phyloP scores from a whole-genome alignment of 1,140 invertebrate genomes.

The Cheumatopsyche charites region DNA sequence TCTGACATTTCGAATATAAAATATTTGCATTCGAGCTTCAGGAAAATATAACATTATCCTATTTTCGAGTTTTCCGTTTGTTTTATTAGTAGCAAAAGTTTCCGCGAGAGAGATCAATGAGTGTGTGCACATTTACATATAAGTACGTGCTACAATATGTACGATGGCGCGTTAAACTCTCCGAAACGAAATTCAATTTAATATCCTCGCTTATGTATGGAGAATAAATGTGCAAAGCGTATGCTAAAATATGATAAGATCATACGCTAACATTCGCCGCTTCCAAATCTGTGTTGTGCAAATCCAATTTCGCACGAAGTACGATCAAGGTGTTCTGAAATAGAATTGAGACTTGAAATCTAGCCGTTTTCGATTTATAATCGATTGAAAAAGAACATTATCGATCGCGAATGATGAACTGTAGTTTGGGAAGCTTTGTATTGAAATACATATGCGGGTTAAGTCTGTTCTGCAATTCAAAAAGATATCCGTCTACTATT shows the following conservation, averaged over 20 bases:
- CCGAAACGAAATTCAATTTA: slow-evolving; percentile 35
- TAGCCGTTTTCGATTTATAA: background rate
- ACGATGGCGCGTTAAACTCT: slow-evolving; percentile 13
- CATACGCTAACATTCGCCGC: background rate
- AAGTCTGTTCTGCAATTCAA: slow-evolving; percentile 27
- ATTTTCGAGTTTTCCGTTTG: too few relatives aligned
- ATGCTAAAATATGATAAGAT: slow-evolving; percentile 41
- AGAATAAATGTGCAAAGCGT: slow-evolving; percentile 31
- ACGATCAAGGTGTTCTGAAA: background rate
- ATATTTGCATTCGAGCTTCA: too few relatives aligned
- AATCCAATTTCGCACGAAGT: background rate
- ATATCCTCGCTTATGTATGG: slow-evolving; percentile 7
- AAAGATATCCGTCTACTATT: slow-evolving; percentile 28
- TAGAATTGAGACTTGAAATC: background rate
- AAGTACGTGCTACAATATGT: too few relatives aligned
- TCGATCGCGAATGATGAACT: background rate
- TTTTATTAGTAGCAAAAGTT: too few relatives aligned
- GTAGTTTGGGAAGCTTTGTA: slow-evolving; percentile 3
- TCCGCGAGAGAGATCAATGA: too few relatives aligned
- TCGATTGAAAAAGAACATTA: background rate
- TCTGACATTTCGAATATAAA: too few relatives aligned
- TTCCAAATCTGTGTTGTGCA: background rate
- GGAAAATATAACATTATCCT: too few relatives aligned
- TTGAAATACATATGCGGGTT: slow-evolving; percentile 18
- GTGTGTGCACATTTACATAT: background rate